Base-by-base conservation (phyloP, 2,888 invertebrate species). In the Cetonia aurata region DNA sequence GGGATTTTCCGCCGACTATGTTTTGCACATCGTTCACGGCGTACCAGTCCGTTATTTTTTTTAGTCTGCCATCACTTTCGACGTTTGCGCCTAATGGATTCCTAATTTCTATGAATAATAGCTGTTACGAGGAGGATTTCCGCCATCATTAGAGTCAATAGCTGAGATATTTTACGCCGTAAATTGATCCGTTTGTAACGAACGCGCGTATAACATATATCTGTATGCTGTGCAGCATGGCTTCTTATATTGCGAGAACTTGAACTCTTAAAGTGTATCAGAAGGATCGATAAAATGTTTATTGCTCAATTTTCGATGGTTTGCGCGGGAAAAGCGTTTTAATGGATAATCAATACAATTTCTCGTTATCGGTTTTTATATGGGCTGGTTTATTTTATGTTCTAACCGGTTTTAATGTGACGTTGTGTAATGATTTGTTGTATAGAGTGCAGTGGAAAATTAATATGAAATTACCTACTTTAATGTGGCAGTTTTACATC, bases 51-150 rank as follows among this genome's bases (percentile, higher is more conserved):
- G 9, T 6, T 50, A 2, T 50, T 15, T 50, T 33, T 56, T 42
- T 57, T n/a, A n/a, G n/a, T 52, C 52, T 52, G 25, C 52, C 17
- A 6, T 17, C 12, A n/a, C n/a, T 25, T 42, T 37, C 33, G 42
- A 25, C 42, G 17, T 52, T 25, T 10, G 19, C 41, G 15, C 9
- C 12, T 57, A 57, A 42, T 57, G 41, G 57, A 41, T 15, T 37
- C 41, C 17, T 57, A 42, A 15, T 57, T 57, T 57, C 19, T 15
- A 17, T 42, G 12, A 57, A 57, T 57, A 10, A 37, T 37, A 42
- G 12, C 9, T 57, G 1, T 42, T 19, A 15, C 42, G 15, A 6
- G 42, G 41, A 57, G 57, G 57, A 57, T 57, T 57, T 57, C 57
- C 57, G 15, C 57, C 10, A 57, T 57, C 41, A 42, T 56, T 33